Evolutionary conservation across 2,797 vertebrate genomes (phyloP), one percentile per base, ranked within the genome.

Genomic region (Protosalanx chinensis): DNA sequence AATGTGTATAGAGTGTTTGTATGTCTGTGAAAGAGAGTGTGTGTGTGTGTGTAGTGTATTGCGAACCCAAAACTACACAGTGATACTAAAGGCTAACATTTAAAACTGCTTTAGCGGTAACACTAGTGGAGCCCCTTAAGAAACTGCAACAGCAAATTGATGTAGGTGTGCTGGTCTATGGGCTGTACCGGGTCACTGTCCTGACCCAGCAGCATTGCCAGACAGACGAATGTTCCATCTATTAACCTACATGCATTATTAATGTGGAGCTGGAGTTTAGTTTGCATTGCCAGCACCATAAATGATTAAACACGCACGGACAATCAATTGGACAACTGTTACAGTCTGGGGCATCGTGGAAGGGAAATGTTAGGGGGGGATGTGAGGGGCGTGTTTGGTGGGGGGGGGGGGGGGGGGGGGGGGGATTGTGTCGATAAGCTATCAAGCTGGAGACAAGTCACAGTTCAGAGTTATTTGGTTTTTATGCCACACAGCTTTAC

Each of bases 241-340:
- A 80, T 77, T 41, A 68, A 64, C 53, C 68, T 49, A 71, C 69
- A 58, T 72, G 74, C 75, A 83, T 81, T 79, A 85, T 77, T 81
- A 76, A 85, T 80, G 68, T 65, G 32, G 65, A 49, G 61, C 68
- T 20, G 77, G 74, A 75, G 71, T 82, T 79, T 74, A 76, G 74
- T 71, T 74, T 79, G 76, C 66, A 72, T 69, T 80, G 80, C 76
- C 69, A 79, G 8, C n/a, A 5, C 33, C 70, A 76, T 79, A 56
- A 74, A 80, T 72, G 65, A 80, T 78, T 79, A 71, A 78, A 70
- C 66, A 49, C 69, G 33, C 32, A 37, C 27, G 63, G 18, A 51
- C 59, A 69, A 83, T 80, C 81, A 77, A 75, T 83, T 71, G 65
- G 53, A 58, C 64, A 77, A 69, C 68, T 59, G 65, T 58, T 70